These are phyloP conservation scores for Laspeyria flexula DNA, from an alignment of 2,888 invertebrate species.

Conservation along the genomic window DNA sequence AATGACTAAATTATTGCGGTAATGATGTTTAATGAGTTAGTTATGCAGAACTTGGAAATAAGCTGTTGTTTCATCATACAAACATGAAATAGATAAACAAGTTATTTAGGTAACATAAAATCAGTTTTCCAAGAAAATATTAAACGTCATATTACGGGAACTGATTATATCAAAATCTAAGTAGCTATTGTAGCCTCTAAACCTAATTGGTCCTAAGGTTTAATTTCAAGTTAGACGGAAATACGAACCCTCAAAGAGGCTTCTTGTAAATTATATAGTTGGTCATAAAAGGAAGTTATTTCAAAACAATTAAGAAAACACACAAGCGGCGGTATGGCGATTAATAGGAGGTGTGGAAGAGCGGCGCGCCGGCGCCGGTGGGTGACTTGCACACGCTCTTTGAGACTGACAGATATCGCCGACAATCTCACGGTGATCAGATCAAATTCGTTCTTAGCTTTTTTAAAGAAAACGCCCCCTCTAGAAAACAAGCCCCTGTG, in stretches of 20 bases:
- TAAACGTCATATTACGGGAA: too few species aligned
- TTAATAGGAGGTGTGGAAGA: slow-evolving; percentile 69
- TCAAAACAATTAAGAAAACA: slow-evolving; percentile 49
- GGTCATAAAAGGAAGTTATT: slow-evolving; percentile 33
- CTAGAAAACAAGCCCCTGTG: too few species aligned
- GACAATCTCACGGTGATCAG: slow-evolving; percentile 53
- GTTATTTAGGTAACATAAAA: background rate
- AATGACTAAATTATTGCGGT: background rate
- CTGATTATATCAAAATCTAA: background rate
- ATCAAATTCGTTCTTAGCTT: background rate
- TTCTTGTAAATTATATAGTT: slow-evolving; percentile 11
- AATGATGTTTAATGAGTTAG: slow-evolving; percentile 2
- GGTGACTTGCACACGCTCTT: slow-evolving; percentile 74
- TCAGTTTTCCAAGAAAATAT: background rate
- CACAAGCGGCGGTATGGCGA: slow-evolving; percentile 63
- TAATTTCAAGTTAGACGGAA: background rate
- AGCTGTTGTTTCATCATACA: background rate
- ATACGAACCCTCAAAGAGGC: background rate
- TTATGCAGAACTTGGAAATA: background rate
- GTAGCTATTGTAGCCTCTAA: background rate
- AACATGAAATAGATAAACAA: background rate
- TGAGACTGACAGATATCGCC: slow-evolving; percentile 38
- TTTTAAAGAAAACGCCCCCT: too few species aligned
- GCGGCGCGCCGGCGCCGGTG: slow-evolving; percentile 58
- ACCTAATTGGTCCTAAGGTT: background rate